Base-by-base conservation (phyloP, 2,797 vertebrate species). In the Fundulus diaphanus region DNA sequence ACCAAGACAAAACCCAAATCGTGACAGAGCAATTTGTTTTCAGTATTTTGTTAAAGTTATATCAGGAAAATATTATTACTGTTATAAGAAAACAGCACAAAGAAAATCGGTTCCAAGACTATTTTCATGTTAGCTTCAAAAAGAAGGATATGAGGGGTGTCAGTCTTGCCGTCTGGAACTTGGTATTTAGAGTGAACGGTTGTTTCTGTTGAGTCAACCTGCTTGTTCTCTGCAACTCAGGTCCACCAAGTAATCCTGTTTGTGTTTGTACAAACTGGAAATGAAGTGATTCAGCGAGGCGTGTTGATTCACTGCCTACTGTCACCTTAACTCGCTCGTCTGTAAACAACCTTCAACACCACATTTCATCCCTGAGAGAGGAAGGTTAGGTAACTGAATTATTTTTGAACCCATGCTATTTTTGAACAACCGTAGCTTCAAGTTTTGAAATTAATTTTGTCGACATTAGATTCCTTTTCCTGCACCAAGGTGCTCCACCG, bases 191-290 rank as follows among this genome's bases (percentile, higher is more conserved):
- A 80, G 72, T 79, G 70, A 77, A 81, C 15, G 73, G 42, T 73
- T 33, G 71, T 56, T 59, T 22, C 63, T 63, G 81, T 35, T 73
- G 37, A 74, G 67, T 78, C 67, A 44, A 52, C 79, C 73, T 84
- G 44, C 31, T 1, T 33, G 13, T 74, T 33, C 82, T 65, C 79
- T 66, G 63, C 65, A 11, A 67, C 86, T 87, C 85, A 77, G 24
- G 77, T 80, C 66, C 70, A 15, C 59, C 31, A 33, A 76, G 68
- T 89, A 88, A 90, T 92, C 83, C 7, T 76, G 88, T 92, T 87
- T 63, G 35, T 92, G 89, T 87, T 89, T 84, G 89, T 85, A 90
- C 84, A 76, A 81, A 54, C 78, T 82, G 81, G 81, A 88, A 83
- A 90, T 82, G 59, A 81, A 54, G 20, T 59, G 57, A 59, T 59